A percentile compares a stretch with the other conserved stretches of the same genome.
These are phyloP conservation scores for Crypturellus undulatus DNA, from an alignment of 2,113 vertebrate species.

Conservation along the genomic window DNA sequence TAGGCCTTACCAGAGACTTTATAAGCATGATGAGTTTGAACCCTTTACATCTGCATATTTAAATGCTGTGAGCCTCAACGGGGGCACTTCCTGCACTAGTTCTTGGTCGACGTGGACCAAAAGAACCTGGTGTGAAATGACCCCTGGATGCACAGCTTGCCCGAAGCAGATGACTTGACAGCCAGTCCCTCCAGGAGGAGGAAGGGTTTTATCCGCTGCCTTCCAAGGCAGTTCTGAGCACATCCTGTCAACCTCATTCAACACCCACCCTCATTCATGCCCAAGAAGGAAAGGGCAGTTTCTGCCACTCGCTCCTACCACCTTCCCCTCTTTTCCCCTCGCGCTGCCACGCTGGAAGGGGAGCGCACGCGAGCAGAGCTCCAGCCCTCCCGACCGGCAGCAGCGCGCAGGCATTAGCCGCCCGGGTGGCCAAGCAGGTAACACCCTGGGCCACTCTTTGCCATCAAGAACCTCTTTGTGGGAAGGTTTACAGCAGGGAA, in stretches of 20 bases:
- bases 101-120: not conserved
- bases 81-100: not conserved
- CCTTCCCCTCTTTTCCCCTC: not conserved
- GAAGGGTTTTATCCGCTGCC: not conserved
- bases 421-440: not conserved
- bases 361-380: accelerated
- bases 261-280: not conserved
- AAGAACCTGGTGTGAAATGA: not conserved
- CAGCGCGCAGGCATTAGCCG: not conserved
- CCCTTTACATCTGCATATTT: not conserved
- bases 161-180: not conserved
- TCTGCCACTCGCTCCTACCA: not conserved
- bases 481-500: not conserved
- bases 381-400: not conserved
- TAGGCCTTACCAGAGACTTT: not conserved
- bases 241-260: not conserved
- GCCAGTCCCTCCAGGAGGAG: not conserved
- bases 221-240: not conserved
- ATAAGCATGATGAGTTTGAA: not conserved
- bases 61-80: not conserved
- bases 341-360: not conserved
- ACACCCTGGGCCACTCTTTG: not conserved
- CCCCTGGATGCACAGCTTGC: accelerated
- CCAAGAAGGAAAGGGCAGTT: not conserved
- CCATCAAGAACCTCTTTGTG: not conserved